Base-by-base conservation (phyloP, 2,113 vertebrate species). In the Hyperopisus bebe region DNA sequence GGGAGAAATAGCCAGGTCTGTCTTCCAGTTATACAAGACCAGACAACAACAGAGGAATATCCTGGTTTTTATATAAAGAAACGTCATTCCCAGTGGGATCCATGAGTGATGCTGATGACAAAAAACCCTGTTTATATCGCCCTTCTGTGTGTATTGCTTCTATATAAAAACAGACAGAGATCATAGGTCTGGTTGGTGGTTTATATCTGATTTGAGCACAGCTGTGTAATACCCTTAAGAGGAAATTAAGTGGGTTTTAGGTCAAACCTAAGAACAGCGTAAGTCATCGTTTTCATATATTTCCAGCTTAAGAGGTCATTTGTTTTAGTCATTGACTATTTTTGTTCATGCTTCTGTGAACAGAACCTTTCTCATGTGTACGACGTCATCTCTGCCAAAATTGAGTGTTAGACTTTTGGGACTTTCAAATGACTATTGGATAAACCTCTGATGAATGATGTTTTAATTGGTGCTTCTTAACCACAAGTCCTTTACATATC, bases 61-160 rank as follows among this genome's bases (percentile, higher is more conserved):
- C 44, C 55, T 9, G 58, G 47, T n/a, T 3, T 70, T 86, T 89
- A 89, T 89, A 85, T 89, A 70, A 89, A 89, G 83, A 89, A 31
- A 47, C 19, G 0, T 42, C 55, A 70, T 86, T 89, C 82, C 83
- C 83, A 31, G 35, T 17, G 82, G 82, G 80, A 89, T 58, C 17
- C 13, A 8, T 2, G 39, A 46, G 5, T 1, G 82, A 44, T 50
- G 70, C 5, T 85, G 89, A 13, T 55, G 24, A 89, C 62, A 74
- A 70, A 10, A 13, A 74, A 44, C 58, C 31, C 50, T 74, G 83
- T 24, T 74, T 74, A n/a, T 44, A 24, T 39, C 17, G 27, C 51
- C 15, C 13, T 74, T 77, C 44, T 74, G 15, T 48, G 35, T 50
- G 3, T 48, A 19, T 24, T 48, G 44, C 10, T 80, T 48, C 66